Percentiles rank a stretch among this genome's conserved stretches.
phyloP scores from a whole-genome alignment of 2,888 invertebrate genomes.

The Andrena bicolor region DNA sequence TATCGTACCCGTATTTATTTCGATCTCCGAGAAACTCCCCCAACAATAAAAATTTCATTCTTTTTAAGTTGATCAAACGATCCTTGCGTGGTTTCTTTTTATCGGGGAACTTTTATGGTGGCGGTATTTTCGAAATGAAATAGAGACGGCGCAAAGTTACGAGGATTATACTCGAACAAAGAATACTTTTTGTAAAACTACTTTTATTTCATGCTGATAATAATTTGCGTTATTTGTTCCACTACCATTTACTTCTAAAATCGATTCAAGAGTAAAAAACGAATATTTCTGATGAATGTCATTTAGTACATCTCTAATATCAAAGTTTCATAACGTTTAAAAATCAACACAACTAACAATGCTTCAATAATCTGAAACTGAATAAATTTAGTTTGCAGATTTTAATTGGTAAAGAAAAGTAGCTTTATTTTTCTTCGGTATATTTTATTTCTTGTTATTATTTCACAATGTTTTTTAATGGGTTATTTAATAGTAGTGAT shows the following conservation, averaged over 20 bases:
- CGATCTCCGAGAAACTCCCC: constrained; percentile 41
- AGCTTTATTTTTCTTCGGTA: too few species aligned
- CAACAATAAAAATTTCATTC: constrained; percentile 50
- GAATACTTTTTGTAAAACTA: constrained; percentile 2
- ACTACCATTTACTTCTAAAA: background rate
- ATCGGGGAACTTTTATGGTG: constrained; percentile 42
- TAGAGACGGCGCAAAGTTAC: constrained; percentile 9
- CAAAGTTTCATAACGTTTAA: too few species aligned
- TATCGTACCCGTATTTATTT: constrained; percentile 41
- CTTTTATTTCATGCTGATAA: background rate
- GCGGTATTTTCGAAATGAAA: constrained; percentile 47
- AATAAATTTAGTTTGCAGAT: too few species aligned
- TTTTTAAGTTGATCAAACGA: constrained; percentile 49
- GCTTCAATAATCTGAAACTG: too few species aligned
- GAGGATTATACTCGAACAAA: constrained; percentile 19
- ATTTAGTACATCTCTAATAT: too few species aligned
- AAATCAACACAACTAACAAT: too few species aligned
- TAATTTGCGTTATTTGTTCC: background rate
- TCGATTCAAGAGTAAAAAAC: background rate
- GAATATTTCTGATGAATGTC: background rate
- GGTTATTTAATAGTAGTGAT: too few species aligned
- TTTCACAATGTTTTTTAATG: too few species aligned
- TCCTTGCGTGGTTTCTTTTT: constrained; percentile 33
- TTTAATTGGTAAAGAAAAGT: too few species aligned
- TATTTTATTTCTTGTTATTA: too few species aligned